phyloP scores from a whole-genome alignment of 2,797 vertebrate species.

The Peromyscus attwateri region DNA sequence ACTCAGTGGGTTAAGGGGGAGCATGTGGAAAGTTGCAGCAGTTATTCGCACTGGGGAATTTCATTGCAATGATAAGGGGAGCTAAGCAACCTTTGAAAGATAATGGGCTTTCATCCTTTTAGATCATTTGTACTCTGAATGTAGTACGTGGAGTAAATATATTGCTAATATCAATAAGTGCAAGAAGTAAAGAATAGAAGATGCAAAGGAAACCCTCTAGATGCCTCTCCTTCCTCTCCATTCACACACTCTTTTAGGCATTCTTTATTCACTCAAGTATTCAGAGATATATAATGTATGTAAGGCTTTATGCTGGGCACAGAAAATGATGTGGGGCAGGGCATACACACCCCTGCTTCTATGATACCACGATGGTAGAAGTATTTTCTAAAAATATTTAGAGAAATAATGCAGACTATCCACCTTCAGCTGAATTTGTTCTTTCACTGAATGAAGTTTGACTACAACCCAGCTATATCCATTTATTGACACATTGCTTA shows the following conservation, averaged over 20 bases:
- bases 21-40: background rate
- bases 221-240: background rate
- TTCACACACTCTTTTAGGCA: slow-evolving; percentile 38
- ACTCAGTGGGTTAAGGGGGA: background rate
- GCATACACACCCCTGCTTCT: background rate
- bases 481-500: background rate
- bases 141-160: background rate
- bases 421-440: background rate
- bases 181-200: background rate
- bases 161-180: background rate
- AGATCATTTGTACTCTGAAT: slow-evolving; percentile 16
- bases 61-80: background rate
- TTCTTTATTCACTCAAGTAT: slow-evolving; percentile 32
- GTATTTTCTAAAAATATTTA: background rate
- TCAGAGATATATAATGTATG: background rate
- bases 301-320: background rate
- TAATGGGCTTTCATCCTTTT: background rate
- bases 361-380: background rate
- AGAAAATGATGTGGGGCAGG: background rate
- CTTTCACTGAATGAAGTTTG: background rate
- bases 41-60: background rate
- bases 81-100: background rate
- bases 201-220: background rate
- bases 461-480: background rate
- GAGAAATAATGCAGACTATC: background rate